Evolutionary conservation across 92 coral and sea anemone species (phyloP).

Genomic region (Parazoanthus darwini): DNA sequence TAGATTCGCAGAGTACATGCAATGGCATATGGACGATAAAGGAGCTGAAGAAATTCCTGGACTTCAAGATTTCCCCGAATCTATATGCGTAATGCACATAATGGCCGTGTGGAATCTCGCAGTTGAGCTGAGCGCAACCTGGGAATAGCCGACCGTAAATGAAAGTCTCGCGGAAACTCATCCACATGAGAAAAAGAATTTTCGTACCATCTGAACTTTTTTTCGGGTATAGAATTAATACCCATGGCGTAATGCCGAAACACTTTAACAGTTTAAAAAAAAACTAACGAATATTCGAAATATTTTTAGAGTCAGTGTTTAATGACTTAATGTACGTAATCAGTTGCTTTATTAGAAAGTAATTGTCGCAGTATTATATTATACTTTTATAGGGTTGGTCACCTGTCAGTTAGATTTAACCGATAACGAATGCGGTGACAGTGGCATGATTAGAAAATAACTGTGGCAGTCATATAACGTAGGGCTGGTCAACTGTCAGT

Average conservation of each 20-base stretch:
- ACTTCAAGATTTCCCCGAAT: slow-evolving; percentile 46
- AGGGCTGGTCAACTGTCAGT: not conserved
- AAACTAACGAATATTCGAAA: not conserved
- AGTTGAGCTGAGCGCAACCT: slow-evolving; percentile 49
- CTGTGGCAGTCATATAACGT: not conserved
- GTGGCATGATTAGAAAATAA: not conserved
- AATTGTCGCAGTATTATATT: too few relatives aligned
- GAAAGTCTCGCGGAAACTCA: not conserved
- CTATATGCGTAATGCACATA: slow-evolving; percentile 54
- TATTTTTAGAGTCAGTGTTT: not conserved
- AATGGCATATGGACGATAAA: slow-evolving; percentile 49
- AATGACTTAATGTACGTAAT: too few relatives aligned
- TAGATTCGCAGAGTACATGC: slow-evolving; percentile 53
- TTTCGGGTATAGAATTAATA: not conserved
- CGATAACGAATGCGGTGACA: not conserved
- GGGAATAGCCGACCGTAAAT: not conserved
- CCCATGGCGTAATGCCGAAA: too few relatives aligned
- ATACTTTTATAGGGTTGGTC: too few relatives aligned
- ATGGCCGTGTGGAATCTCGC: slow-evolving; percentile 58
- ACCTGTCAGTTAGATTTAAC: too few relatives aligned
- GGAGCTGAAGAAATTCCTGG: slow-evolving; percentile 47
- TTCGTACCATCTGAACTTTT: not conserved
- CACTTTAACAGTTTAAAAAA: too few relatives aligned
- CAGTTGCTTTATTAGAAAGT: too few relatives aligned
- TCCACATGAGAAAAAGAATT: not conserved